Conservation (phyloP, 1,140 invertebrate genomes). For the Drusus annulatus region DNA sequence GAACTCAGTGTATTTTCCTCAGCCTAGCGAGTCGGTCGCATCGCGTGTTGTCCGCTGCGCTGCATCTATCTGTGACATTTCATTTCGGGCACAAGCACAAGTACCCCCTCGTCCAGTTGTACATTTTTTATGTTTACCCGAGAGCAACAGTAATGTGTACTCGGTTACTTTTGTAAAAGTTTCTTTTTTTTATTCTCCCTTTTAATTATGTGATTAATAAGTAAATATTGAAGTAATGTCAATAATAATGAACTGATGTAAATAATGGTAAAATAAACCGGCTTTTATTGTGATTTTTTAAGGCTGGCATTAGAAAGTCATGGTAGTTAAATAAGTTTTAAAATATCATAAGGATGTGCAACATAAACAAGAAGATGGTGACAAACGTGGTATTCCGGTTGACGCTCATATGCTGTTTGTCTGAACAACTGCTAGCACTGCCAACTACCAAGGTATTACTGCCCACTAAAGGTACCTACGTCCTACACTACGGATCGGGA, state of each 20-base stretch:
- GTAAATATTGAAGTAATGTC: neutral
- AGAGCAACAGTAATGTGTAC: neutral
- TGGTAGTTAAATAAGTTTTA: neutral
- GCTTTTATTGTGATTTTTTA: neutral
- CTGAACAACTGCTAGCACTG: neutral
- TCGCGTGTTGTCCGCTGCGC: neutral
- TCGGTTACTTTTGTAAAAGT: neutral
- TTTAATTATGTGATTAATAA: neutral
- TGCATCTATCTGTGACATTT: conserved; percentile 6
- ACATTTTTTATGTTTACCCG: neutral
- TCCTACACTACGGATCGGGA: neutral
- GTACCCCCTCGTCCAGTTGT: neutral
- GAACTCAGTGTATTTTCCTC: neutral
- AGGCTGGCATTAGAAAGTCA: neutral
- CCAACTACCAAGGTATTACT: neutral
- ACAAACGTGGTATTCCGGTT: conserved; percentile 1
- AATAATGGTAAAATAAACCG: neutral
- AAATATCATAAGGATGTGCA: neutral
- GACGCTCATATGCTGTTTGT: conserved; percentile 4
- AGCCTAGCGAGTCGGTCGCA: neutral
- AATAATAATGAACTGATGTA: neutral
- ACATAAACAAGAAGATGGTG: conserved; percentile 9
- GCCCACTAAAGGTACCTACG: neutral
- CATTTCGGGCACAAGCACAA: neutral
- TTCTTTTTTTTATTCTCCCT: neutral